Evolutionary conservation across 1,140 invertebrate genomes (phyloP).

Genomic region (Pogonus chalceus): DNA sequence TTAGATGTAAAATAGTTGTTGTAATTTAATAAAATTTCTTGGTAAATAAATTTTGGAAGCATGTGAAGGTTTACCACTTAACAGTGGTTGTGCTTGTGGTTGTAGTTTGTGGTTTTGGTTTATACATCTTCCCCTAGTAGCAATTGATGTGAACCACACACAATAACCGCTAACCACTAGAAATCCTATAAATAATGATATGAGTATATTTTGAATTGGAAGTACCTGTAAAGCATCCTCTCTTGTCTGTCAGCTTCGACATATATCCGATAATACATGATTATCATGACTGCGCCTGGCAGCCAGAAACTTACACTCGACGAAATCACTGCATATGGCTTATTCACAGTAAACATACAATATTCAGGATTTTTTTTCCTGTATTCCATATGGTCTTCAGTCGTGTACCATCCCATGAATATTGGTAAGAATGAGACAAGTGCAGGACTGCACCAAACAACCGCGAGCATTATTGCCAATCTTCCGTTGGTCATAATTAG

Average conservation of each 20-base stretch:
- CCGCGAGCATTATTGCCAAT: conserved; percentile 65
- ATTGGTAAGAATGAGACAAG: conserved; percentile 91
- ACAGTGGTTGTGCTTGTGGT: not conserved
- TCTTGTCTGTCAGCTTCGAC: conserved; percentile 85
- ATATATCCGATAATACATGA: conserved; percentile 90
- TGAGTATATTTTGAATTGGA: too few relatives aligned
- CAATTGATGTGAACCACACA: too few relatives aligned
- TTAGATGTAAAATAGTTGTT: conserved; percentile 3
- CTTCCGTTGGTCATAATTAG: conserved; percentile 73
- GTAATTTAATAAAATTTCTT: not conserved
- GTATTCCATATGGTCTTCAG: conserved; percentile 63
- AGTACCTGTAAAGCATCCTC: conserved; percentile 74
- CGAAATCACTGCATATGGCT: conserved; percentile 80
- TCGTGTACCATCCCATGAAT: conserved; percentile 88
- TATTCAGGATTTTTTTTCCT: conserved; percentile 59
- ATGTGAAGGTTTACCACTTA: not conserved
- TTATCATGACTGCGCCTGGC: conserved; percentile 87
- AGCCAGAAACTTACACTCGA: conserved; percentile 93
- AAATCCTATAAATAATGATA: too few relatives aligned
- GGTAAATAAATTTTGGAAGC: not conserved
- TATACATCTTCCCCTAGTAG: not conserved
- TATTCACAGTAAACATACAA: conserved; percentile 83
- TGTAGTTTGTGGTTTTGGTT: not conserved
- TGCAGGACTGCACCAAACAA: conserved; percentile 87
- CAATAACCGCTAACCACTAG: too few relatives aligned